Conservation (phyloP, 2,888 invertebrate genomes). For the Sarcophaga subvicina region DNA sequence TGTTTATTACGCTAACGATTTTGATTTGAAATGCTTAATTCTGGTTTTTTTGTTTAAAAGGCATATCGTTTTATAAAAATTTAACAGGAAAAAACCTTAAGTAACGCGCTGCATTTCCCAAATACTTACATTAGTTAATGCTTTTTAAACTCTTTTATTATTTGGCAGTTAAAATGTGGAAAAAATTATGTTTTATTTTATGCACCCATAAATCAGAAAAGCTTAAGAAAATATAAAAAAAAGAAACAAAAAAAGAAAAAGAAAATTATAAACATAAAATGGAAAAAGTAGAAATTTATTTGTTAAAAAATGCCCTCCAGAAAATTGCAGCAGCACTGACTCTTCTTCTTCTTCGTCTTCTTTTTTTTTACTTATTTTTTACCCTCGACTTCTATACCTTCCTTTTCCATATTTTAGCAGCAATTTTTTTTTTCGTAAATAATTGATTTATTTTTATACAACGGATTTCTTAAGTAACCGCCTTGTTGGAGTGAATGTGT, state of each 20-base stretch:
- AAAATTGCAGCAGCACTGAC: slow-evolving; percentile 8
- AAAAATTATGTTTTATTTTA: neutral
- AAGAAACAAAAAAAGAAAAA: no score
- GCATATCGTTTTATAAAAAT: neutral
- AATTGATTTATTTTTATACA: neutral
- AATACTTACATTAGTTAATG: neutral
- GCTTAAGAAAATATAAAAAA: slow-evolving; percentile 5
- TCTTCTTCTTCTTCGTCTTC: neutral
- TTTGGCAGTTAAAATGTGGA: neutral
- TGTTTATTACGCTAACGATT: no score
- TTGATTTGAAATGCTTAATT: no score
- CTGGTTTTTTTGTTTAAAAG: neutral
- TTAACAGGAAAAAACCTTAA: neutral
- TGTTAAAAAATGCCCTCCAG: slow-evolving; percentile 14
- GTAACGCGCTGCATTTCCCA: neutral
- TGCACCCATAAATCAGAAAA: neutral
- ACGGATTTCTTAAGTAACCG: neutral
- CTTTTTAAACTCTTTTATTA: neutral
- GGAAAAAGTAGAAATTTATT: slow-evolving; percentile 24
- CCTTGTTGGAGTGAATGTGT: neutral
- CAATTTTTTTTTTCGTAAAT: neutral
- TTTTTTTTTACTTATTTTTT: neutral
- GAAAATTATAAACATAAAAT: neutral
- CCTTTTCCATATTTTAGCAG: neutral
- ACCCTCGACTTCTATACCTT: neutral